These are phyloP conservation scores for Geophilus truncorum DNA, from an alignment of 2,888 invertebrate genomes.

Conservation along the genomic window DNA sequence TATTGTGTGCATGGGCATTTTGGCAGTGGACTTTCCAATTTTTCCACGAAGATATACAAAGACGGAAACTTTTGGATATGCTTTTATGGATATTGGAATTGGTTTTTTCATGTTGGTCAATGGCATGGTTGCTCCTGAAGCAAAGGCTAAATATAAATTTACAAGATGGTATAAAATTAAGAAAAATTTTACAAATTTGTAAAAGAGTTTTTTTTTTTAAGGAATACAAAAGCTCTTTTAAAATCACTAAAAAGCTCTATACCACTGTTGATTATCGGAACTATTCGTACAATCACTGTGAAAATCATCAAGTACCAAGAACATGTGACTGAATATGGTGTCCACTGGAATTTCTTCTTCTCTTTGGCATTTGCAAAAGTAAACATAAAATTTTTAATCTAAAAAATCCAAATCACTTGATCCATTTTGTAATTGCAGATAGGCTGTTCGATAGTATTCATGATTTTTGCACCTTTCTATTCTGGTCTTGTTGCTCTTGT, in stretches of 20 bases:
- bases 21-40: slow-evolving; percentile 86
- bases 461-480: slow-evolving; percentile 53
- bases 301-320: slow-evolving; percentile 70
- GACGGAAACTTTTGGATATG: slow-evolving; percentile 76
- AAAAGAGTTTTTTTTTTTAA: slow-evolving; percentile 50
- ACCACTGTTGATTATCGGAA: slow-evolving; percentile 51
- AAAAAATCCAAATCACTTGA: neutral
- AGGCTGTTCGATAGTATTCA: slow-evolving; percentile 60
- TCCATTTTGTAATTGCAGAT: slow-evolving; percentile 50
- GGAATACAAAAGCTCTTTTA: slow-evolving; percentile 49
- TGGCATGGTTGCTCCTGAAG: slow-evolving; percentile 60
- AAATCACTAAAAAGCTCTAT: slow-evolving; percentile 35
- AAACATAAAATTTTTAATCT: slow-evolving; percentile 32
- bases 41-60: slow-evolving; percentile 85
- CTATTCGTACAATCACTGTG: slow-evolving; percentile 48
- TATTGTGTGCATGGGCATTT: slow-evolving; percentile 71
- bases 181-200: neutral
- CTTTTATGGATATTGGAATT: slow-evolving; percentile 94
- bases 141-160: slow-evolving; percentile 41
- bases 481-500: slow-evolving; percentile 57
- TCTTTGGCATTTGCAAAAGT: slow-evolving; percentile 78
- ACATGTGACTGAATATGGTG: slow-evolving; percentile 88
- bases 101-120: slow-evolving; percentile 78
- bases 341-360: slow-evolving; percentile 98
- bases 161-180: neutral